Evolutionary conservation across 2,797 vertebrate species (phyloP).

Genomic region (Cuniculus paca): DNA sequence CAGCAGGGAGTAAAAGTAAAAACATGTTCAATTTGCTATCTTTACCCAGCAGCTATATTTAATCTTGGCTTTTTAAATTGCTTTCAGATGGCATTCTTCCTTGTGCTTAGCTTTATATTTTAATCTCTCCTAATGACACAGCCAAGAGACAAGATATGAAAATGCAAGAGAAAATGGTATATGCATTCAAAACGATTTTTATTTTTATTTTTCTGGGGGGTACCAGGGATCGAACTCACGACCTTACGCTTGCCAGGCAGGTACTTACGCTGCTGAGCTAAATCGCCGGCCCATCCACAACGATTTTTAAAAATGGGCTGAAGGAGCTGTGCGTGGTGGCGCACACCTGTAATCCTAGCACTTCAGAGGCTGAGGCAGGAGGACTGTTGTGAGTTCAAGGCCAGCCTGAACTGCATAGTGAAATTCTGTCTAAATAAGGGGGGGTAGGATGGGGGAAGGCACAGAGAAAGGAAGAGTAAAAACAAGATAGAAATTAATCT

Average conservation of each 20-base stretch:
- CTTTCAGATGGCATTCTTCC: conserved; percentile 54
- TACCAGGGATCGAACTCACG: too few species aligned
- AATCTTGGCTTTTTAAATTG: conserved; percentile 49
- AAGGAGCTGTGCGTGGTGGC: background rate
- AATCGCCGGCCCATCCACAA: too few species aligned
- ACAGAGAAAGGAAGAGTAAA: background rate
- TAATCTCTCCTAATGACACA: conserved; percentile 50
- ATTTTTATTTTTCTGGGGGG: too few species aligned
- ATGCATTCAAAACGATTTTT: background rate
- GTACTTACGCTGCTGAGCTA: too few species aligned
- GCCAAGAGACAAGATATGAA: conserved; percentile 23
- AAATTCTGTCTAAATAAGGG: background rate
- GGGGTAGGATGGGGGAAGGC: too few species aligned
- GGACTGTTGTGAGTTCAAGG: background rate
- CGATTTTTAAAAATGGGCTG: background rate
- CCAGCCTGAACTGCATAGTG: background rate
- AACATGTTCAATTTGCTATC: background rate
- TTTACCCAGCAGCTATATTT: conserved; percentile 45
- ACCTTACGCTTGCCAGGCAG: too few species aligned
- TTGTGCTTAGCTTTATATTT: conserved; percentile 12
- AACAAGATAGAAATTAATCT: conserved; percentile 44
- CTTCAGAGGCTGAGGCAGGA: background rate
- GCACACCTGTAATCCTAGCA: background rate
- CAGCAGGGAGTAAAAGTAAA: conserved; percentile 55
- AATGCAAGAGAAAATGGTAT: background rate